Percentiles rank a stretch among this genome's conserved stretches.
These are phyloP conservation scores for Andrena haemorrhoa DNA, from an alignment of 2,888 invertebrate genomes.

Conservation along the genomic window DNA sequence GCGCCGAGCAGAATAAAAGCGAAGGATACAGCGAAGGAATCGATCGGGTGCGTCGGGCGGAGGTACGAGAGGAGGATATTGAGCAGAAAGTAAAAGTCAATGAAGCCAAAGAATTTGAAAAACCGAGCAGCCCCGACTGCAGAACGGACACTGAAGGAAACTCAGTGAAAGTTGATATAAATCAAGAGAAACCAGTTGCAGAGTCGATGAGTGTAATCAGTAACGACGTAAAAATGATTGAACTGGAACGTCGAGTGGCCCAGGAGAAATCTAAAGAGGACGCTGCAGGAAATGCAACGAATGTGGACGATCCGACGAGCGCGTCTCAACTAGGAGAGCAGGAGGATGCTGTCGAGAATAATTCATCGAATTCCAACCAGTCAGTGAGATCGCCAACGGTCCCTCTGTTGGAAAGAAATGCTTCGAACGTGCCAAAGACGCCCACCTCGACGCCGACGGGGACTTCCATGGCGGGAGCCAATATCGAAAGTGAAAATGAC, in stretches of 20 bases:
- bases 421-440: constrained; percentile 62
- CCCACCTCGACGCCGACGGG: constrained; percentile 64
- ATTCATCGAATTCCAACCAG: not conserved
- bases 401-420: constrained; percentile 13
- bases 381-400: not conserved
- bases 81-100: not conserved
- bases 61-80: not conserved
- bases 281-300: too few species aligned
- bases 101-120: constrained; percentile 37
- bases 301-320: not conserved
- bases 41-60: not conserved
- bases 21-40: not conserved
- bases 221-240: not conserved
- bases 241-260: not conserved
- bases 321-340: not conserved
- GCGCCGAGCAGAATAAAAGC: not conserved
- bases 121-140: too few species aligned
- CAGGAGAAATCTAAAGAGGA: not conserved
- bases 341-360: not conserved
- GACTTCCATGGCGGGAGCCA: constrained; percentile 52
- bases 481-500: not conserved
- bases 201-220: not conserved
- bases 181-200: constrained; percentile 15
- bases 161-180: not conserved
- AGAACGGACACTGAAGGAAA: not conserved